Conservation (phyloP, 1,140 invertebrate genomes). For the Anoplolepis gracilipes region DNA sequence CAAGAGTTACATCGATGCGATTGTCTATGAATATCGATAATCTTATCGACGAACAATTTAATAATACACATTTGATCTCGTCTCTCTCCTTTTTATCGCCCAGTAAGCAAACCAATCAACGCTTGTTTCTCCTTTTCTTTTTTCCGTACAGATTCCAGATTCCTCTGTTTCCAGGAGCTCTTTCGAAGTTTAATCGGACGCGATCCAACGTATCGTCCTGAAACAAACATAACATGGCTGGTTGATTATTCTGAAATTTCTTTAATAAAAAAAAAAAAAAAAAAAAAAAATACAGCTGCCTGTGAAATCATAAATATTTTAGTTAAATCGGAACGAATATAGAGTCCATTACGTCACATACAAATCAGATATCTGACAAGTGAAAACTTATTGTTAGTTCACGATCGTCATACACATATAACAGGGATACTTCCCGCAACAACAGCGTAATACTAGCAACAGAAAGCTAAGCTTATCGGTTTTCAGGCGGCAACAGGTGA, state of each 20-base stretch:
- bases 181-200: conserved; percentile 99
- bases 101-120: conserved; percentile 90
- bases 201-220: conserved; percentile 98
- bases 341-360: not conserved
- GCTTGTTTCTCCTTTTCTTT: conserved; percentile 97
- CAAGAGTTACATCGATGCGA: not conserved
- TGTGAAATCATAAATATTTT: not conserved
- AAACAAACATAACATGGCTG: conserved; percentile 71
- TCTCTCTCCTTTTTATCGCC: conserved; percentile 75
- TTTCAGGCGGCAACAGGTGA: conserved; percentile 47
- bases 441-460: not conserved
- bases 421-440: not conserved
- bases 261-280: too few relatives aligned
- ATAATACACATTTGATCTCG: conserved; percentile 21
- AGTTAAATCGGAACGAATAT: not conserved
- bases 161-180: conserved; percentile 97
- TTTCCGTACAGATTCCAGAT: conserved; percentile 96
- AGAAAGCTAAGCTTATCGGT: conserved; percentile 19
- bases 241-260: not conserved
- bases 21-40: not conserved
- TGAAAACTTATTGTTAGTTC: not conserved
- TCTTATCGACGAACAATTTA: not conserved
- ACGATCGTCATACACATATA: too few relatives aligned
- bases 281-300: too few relatives aligned
- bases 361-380: not conserved